Conservation (phyloP, 2,113 vertebrate genomes). For the Centropus bengalensis region DNA sequence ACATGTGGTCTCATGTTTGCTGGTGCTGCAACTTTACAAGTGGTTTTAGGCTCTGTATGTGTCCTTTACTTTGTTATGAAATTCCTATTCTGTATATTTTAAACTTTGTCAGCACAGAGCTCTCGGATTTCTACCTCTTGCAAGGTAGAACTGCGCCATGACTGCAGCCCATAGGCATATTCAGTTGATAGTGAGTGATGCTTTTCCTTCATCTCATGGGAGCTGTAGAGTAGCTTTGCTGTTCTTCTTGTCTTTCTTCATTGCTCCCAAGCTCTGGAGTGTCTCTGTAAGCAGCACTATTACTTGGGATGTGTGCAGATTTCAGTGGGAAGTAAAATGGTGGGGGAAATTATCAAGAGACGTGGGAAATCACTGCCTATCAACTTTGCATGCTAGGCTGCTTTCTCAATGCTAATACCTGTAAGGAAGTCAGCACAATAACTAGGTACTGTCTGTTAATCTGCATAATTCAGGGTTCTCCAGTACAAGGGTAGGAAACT, state of each 20-base stretch:
- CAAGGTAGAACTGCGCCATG: not conserved
- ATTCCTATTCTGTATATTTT: not conserved
- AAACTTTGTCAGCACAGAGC: not conserved
- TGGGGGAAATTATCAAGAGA: not conserved
- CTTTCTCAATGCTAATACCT: not conserved
- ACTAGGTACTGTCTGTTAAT: not conserved
- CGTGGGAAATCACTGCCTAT: not conserved
- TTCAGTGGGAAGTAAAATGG: not conserved
- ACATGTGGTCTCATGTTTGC: not conserved
- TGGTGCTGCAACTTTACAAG: not conserved
- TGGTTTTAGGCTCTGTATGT: not conserved
- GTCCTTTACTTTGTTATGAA: not conserved
- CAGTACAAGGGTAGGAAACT: not conserved
- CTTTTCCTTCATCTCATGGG: not conserved
- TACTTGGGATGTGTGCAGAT: not conserved
- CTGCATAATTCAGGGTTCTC: not conserved
- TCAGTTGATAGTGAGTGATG: rapidly evolving
- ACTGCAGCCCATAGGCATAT: rapidly evolving
- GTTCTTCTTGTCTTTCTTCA: not conserved
- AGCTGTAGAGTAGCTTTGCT: not conserved
- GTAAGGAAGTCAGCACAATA: not conserved
- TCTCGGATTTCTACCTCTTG: not conserved
- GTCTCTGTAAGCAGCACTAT: not conserved
- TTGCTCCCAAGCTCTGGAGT: not conserved
- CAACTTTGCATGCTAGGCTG: not conserved